Evolutionary conservation across 2,888 invertebrate genomes (phyloP).

Genomic region (Eledone cirrhosa): DNA sequence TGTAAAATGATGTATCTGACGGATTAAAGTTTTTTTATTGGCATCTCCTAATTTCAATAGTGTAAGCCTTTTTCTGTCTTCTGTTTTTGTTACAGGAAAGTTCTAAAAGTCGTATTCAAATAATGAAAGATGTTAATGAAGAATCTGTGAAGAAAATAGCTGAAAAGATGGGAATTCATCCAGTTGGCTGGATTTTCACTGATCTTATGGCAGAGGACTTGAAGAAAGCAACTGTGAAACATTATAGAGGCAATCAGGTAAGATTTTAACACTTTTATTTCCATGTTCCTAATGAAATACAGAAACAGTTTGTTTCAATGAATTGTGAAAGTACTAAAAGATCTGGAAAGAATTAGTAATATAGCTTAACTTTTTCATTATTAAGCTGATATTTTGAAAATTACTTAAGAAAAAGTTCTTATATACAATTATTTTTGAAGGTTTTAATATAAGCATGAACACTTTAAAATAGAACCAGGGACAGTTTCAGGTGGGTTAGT

Average conservation of each 20-base stretch:
- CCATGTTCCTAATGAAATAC: too few species aligned
- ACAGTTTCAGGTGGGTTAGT: too few species aligned
- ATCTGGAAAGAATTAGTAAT: too few species aligned
- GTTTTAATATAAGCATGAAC: too few species aligned
- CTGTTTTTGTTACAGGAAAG: constrained; percentile 71
- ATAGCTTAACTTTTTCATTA: too few species aligned
- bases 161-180: constrained; percentile 77
- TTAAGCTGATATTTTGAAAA: too few species aligned
- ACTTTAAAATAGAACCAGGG: too few species aligned
- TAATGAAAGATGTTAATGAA: constrained; percentile 76
- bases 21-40: constrained; percentile 7
- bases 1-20: too few species aligned
- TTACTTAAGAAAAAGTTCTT: too few species aligned
- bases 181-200: constrained; percentile 98
- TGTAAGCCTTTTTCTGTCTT: not conserved
- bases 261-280: constrained; percentile 40
- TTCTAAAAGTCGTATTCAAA: constrained; percentile 67
- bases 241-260: constrained; percentile 73
- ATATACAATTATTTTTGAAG: too few species aligned
- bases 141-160: constrained; percentile 82
- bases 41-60: not conserved
- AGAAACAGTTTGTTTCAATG: too few species aligned
- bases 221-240: constrained; percentile 79
- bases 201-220: constrained; percentile 90
- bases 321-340: too few species aligned